Evolutionary conservation across 1,140 invertebrate species (phyloP).

Genomic region (Centruroides sculpturatus): DNA sequence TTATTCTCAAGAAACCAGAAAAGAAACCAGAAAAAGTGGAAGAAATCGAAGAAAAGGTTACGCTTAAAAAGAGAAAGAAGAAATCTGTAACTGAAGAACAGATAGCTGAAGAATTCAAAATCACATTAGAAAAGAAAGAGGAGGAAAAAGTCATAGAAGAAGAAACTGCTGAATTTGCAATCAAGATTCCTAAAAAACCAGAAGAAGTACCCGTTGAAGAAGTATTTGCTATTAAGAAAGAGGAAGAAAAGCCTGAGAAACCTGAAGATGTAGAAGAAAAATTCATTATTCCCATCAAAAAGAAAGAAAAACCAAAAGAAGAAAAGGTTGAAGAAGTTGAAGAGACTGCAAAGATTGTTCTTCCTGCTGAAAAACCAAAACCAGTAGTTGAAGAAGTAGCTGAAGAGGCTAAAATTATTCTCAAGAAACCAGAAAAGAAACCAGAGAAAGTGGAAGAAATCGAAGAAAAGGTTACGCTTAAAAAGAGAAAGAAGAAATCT

Average conservation of each 20-base stretch:
- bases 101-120: not conserved
- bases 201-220: constrained; percentile 14
- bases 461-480: constrained; percentile 5
- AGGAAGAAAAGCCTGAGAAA: constrained; percentile 31
- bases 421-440: constrained; percentile 6
- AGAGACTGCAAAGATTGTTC: constrained; percentile 4
- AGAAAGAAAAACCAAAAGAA: constrained; percentile 34
- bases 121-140: not conserved
- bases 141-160: not conserved
- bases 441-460: constrained; percentile 8
- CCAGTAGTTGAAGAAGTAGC: constrained; percentile 9
- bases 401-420: constrained; percentile 1
- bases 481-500: constrained; percentile 4
- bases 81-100: too few relatives aligned
- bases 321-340: constrained; percentile 6
- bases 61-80: constrained; percentile 5
- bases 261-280: constrained; percentile 20
- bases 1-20: constrained; percentile 6
- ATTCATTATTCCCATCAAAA: constrained; percentile 30
- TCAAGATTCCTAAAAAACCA: not conserved
- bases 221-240: constrained; percentile 5
- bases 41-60: constrained; percentile 6
- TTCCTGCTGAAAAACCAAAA: constrained; percentile 4
- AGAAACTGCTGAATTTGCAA: too few relatives aligned
- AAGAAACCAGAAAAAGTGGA: constrained; percentile 11